A percentile compares a stretch with the other conserved stretches of the same genome.
phyloP scores from a whole-genome alignment of 1,140 invertebrate genomes.

The Aphelenchoides besseyi region DNA sequence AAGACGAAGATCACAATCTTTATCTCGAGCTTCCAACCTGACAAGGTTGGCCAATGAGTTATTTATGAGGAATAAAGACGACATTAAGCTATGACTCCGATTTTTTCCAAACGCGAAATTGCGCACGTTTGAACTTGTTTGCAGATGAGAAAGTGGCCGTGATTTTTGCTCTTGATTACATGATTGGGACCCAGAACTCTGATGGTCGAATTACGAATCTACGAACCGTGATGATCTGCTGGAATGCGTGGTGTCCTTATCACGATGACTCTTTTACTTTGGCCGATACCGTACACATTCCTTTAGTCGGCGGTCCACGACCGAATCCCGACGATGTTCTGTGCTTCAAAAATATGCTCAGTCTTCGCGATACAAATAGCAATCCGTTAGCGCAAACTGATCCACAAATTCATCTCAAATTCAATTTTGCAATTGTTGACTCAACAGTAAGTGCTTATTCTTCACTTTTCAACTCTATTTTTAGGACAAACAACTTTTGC shows the following conservation, averaged over 20 bases:
- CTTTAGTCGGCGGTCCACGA: slow-evolving; percentile 41
- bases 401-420: slow-evolving; percentile 18
- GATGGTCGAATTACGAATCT: slow-evolving; percentile 29
- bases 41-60: too few species aligned
- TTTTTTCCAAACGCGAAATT: slow-evolving; percentile 14
- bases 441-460: slow-evolving; percentile 24
- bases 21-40: too few species aligned
- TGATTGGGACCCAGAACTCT: slow-evolving; percentile 24
- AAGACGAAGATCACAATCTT: background rate
- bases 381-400: background rate
- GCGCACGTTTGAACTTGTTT: slow-evolving; percentile 26
- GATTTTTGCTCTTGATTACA: slow-evolving; percentile 39
- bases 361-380: background rate
- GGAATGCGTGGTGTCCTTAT: slow-evolving; percentile 44
- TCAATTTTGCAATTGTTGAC: slow-evolving; percentile 35
- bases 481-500: slow-evolving; percentile 23
- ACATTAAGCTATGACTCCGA: background rate
- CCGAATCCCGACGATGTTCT: slow-evolving; percentile 41
- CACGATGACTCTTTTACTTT: slow-evolving; percentile 20
- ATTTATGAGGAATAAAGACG: too few species aligned
- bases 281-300: slow-evolving; percentile 46
- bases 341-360: slow-evolving; percentile 36
- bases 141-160: slow-evolving; percentile 37
- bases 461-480: slow-evolving; percentile 11
- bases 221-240: slow-evolving; percentile 34